Conservation (phyloP, 2,797 vertebrate species). For the Aythya fuligula region DNA sequence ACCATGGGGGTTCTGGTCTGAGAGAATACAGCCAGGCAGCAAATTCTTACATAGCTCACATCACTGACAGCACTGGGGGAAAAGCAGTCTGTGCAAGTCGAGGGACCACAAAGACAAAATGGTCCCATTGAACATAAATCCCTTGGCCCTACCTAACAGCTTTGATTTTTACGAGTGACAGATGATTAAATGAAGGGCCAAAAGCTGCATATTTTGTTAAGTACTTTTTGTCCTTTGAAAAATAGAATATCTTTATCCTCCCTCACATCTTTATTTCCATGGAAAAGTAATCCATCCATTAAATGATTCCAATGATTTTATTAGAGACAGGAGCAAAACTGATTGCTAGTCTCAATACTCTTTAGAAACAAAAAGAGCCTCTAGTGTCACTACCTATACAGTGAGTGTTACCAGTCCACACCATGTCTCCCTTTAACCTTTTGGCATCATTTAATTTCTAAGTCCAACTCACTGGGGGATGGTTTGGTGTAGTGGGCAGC, state of each 20-base stretch:
- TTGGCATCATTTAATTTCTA: neutral
- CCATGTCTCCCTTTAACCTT: neutral
- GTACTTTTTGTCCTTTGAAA: neutral
- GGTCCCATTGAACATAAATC: neutral
- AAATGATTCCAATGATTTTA: neutral
- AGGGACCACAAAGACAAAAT: slow-evolving; percentile 3
- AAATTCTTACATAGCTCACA: neutral
- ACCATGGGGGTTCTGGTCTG: neutral
- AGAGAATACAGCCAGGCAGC: neutral
- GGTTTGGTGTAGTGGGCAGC: neutral
- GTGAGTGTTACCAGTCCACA: neutral
- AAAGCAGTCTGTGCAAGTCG: neutral
- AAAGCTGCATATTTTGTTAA: neutral
- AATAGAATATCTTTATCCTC: neutral
- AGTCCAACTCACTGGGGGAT: neutral
- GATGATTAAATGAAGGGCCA: neutral
- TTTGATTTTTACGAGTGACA: slow-evolving; percentile 14
- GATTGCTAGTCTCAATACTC: neutral
- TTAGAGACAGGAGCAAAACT: neutral
- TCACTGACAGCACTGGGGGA: neutral
- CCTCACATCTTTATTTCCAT: neutral
- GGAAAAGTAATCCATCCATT: neutral
- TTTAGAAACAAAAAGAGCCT: neutral
- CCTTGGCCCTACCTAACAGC: neutral
- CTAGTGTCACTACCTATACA: neutral